A percentile compares a stretch with the other conserved stretches of the same genome.
phyloP scores from a whole-genome alignment of 2,113 vertebrate genomes.

The Anolis carolinensis region DNA sequence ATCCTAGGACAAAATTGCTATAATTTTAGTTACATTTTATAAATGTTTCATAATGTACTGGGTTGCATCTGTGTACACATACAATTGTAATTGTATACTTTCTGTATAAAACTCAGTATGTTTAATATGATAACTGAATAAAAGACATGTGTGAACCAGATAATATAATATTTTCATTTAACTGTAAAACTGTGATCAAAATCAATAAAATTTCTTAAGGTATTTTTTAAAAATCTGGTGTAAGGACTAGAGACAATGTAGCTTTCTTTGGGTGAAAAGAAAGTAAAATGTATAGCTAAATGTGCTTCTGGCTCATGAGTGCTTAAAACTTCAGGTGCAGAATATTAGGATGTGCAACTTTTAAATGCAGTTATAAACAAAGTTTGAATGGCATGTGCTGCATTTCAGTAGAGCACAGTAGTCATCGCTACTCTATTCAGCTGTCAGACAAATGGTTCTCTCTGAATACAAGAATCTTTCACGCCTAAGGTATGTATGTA shows the following conservation, averaged over 20 bases:
- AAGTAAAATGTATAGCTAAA: background rate
- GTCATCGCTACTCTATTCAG: background rate
- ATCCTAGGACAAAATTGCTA: too few relatives aligned
- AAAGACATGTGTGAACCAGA: too few relatives aligned
- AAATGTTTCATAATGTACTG: too few relatives aligned
- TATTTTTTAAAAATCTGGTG: background rate
- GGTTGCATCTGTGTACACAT: too few relatives aligned
- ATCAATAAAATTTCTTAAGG: background rate
- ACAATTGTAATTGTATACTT: too few relatives aligned
- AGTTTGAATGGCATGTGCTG: background rate
- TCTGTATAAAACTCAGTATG: too few relatives aligned
- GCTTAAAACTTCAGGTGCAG: background rate
- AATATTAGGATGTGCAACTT: background rate
- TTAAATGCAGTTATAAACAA: background rate
- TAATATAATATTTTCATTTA: too few relatives aligned
- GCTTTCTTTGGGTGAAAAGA: background rate
- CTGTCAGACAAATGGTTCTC: background rate
- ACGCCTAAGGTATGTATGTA: background rate
- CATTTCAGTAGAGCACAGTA: background rate
- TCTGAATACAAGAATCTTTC: background rate
- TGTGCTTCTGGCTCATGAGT: background rate
- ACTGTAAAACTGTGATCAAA: too few relatives aligned
- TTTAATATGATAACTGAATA: too few relatives aligned
- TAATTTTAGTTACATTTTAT: too few relatives aligned
- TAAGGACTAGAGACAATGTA: slow-evolving; percentile 5